These are phyloP conservation scores for Pteria penguin DNA, from an alignment of 2,888 invertebrate species.

Conservation along the genomic window DNA sequence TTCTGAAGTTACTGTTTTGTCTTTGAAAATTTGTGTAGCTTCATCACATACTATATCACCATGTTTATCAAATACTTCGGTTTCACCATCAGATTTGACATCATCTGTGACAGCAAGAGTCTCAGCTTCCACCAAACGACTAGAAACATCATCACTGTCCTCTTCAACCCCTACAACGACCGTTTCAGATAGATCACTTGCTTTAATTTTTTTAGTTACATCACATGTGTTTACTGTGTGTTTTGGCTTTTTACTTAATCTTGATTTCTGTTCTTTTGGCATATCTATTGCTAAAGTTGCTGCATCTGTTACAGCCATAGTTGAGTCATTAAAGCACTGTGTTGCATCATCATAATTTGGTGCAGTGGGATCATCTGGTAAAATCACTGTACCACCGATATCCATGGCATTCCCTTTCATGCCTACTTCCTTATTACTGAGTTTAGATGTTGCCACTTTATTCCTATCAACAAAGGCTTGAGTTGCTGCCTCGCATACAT, in stretches of 20 bases:
- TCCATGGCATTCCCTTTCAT: slow-evolving; percentile 2
- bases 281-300: background rate
- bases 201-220: slow-evolving; percentile 33
- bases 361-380: slow-evolving; percentile 19
- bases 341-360: slow-evolving; percentile 40
- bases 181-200: slow-evolving; percentile 6
- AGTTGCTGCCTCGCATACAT: slow-evolving; percentile 32
- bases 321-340: slow-evolving; percentile 30
- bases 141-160: slow-evolving; percentile 5
- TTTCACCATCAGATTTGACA: background rate
- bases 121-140: slow-evolving; percentile 16
- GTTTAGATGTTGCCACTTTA: background rate
- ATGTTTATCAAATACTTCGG: background rate
- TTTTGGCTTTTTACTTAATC: background rate
- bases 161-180: background rate
- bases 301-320: background rate
- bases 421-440: background rate
- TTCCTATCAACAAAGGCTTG: slow-evolving; percentile 12
- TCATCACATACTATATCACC: slow-evolving; percentile 11
- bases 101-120: slow-evolving; percentile 21
- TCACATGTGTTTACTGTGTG: slow-evolving; percentile 9
- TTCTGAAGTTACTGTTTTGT: background rate
- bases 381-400: slow-evolving; percentile 8
- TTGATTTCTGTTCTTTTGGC: background rate
- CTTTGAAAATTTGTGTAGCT: slow-evolving; percentile 19